Evolutionary conservation across 92 coral and sea anemone genomes (phyloP), one percentile per base, ranked within the genome.

Genomic region (Metridium senile): DNA sequence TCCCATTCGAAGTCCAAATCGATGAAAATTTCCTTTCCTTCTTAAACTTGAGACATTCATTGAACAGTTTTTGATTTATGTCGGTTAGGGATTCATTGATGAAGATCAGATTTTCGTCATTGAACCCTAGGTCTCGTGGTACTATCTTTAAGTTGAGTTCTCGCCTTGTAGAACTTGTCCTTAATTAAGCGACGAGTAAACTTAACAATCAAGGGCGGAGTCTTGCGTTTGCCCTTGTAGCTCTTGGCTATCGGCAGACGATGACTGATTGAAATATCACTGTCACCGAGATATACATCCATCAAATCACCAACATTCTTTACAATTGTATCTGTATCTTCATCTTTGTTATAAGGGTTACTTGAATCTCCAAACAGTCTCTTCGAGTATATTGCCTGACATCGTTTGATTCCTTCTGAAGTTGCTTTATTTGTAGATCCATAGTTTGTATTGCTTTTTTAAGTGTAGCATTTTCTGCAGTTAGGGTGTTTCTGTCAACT

Each of bases 201-300:
- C 29, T 72, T 81, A 2, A 72, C 79, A 46, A 52, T 68, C 39
- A 66, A 33, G 22, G 76, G 46, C 32, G 83, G 77, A 19, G 78
- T 27, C 16, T 56, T 63, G 29, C 49, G 19, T 66, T 75, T 82
- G 27, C 76, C 82, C 35, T 82, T 75, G 69, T 75, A 61, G 65
- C 11, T 23, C 65, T 67, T 35, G 53, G 33, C 57, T 52, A 46
- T 68, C 52, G 77, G 81, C 62, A 81, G 31, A 26, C 85, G 85
- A 70, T 83, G 83, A 58, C 88, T 83, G 16, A 83, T 75, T 57
- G 83, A 83, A 11, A 62, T 83, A 77, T 83, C 83, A 35, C 63
- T 69, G 51, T 83, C 83, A 25, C 62, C 33, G 58, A 83, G 77
- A 34, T 83, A 59, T 47, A 83, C 78, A 58, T 81, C 84, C 47